Evolutionary conservation across 2,888 invertebrate genomes (phyloP), one percentile per base, ranked within the genome.

Genomic region (Epinotia bilunana): DNA sequence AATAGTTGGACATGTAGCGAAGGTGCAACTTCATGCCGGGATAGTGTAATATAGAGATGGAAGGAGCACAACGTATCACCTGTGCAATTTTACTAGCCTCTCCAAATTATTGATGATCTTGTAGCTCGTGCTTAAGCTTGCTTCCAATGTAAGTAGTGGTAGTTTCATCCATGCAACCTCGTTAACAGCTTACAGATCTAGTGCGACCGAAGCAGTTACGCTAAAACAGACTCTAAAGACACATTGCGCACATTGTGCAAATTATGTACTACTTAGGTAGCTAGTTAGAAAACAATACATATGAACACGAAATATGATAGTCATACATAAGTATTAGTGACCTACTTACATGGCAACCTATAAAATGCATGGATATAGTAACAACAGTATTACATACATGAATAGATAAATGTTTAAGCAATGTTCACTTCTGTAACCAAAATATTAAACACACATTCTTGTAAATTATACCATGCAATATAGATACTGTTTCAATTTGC

Each of bases 141-240:
- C 46, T 20, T 46, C 13, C 11, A 62, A n/a, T 39, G n/a, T 39
- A 12, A 62, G n/a, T n/a, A 39, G 39, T 18, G 20, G 39, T 18
- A 7, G 23, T 3, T 39, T 53, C n/a, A 33, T 33, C 53, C 33
- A 33, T 65, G 65, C 65, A 20, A 20, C 18, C 18, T 20, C 57
- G 20, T 57, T 20, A 57, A 57, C 20, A 57, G 57, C 20, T 20
- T 49, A 23, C 9, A 18, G 64, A 49, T 20, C 49, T 16, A 33
- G 33, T 65, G 53, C 65, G 28, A 65, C 12, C 3, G 61, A 60
- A 16, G 18, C 43, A 28, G 18, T 18, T 33, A 2, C n/a, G 28
- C 65, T 65, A 65, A 33, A 65, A 65, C 65, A 65, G 28, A 65
- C 23, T 49, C 12, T 57, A 20, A 12, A 53, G 53, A 65, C 65